Evolutionary conservation across 2,113 vertebrate genomes (phyloP).

Genomic region (Mobula birostris): DNA sequence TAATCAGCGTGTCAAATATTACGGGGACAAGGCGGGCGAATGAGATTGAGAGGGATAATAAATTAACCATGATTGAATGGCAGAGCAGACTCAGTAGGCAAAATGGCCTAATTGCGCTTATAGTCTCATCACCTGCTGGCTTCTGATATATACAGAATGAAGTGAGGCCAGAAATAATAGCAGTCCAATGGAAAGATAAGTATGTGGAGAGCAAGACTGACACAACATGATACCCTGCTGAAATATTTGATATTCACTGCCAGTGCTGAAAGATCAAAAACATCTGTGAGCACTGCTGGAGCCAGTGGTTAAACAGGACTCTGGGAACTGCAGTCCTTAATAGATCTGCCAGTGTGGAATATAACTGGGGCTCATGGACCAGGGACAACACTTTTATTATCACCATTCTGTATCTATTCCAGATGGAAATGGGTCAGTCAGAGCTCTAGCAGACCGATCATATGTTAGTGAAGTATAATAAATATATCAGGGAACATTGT

Average conservation of each 20-base stretch:
- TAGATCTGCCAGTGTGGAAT: neutral
- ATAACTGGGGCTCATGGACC: neutral
- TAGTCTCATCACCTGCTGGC: neutral
- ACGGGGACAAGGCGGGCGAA: no score
- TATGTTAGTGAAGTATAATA: neutral
- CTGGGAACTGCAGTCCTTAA: neutral
- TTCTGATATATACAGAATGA: neutral
- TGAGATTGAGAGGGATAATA: no score
- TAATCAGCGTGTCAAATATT: no score
- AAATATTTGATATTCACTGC: neutral
- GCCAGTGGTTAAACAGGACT: neutral
- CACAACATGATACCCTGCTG: neutral
- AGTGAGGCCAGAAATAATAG: neutral
- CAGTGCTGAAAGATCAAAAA: neutral
- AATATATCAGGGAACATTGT: neutral
- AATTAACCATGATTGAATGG: no score
- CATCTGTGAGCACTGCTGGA: neutral
- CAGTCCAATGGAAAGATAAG: neutral
- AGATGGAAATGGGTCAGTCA: neutral
- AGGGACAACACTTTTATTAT: neutral
- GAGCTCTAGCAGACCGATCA: neutral
- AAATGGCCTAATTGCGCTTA: no score
- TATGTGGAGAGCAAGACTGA: neutral
- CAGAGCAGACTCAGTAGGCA: no score
- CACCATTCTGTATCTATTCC: neutral